A percentile compares a stretch with the other conserved stretches of the same genome.
phyloP scores from a whole-genome alignment of 2,888 invertebrate genomes.

The Xestia xanthographa region DNA sequence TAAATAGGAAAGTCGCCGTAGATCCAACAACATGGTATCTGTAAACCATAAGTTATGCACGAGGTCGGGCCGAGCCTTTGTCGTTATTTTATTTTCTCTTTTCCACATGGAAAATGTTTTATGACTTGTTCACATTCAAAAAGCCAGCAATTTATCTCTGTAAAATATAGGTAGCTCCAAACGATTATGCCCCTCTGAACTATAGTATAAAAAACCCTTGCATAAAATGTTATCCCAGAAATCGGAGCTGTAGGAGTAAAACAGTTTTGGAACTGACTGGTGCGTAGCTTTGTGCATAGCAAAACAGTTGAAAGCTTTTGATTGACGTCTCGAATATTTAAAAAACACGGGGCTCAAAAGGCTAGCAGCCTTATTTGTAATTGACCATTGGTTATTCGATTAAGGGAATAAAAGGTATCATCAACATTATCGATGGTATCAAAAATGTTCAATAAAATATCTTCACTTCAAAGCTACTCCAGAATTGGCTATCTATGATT shows the following conservation, averaged over 20 bases:
- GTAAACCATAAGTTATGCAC: slow-evolving; percentile 1
- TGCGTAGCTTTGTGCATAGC: slow-evolving; percentile 65
- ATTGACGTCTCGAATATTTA: slow-evolving; percentile 60
- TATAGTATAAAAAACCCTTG: not conserved
- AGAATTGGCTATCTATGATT: not conserved
- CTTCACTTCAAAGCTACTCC: not conserved
- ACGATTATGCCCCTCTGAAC: not conserved
- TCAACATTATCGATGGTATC: too few species aligned
- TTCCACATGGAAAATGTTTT: slow-evolving; percentile 8
- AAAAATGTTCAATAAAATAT: too few species aligned
- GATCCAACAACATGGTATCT: not conserved
- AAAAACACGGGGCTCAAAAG: not conserved
- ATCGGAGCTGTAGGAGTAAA: too few species aligned
- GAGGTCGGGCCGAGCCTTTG: not conserved
- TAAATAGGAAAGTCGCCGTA: too few species aligned
- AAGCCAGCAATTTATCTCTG: slow-evolving; percentile 11
- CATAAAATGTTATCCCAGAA: not conserved
- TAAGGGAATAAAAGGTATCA: too few species aligned
- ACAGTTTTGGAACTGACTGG: not conserved
- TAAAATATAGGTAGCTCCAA: not conserved
- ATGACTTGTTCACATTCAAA: slow-evolving; percentile 10
- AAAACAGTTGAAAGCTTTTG: slow-evolving; percentile 55
- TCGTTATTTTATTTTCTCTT: slow-evolving; percentile 14
- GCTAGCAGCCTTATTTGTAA: not conserved
- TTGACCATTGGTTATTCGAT: too few species aligned